Evolutionary conservation across 2,113 vertebrate species (phyloP).

Genomic region (Nycticebus coucang): DNA sequence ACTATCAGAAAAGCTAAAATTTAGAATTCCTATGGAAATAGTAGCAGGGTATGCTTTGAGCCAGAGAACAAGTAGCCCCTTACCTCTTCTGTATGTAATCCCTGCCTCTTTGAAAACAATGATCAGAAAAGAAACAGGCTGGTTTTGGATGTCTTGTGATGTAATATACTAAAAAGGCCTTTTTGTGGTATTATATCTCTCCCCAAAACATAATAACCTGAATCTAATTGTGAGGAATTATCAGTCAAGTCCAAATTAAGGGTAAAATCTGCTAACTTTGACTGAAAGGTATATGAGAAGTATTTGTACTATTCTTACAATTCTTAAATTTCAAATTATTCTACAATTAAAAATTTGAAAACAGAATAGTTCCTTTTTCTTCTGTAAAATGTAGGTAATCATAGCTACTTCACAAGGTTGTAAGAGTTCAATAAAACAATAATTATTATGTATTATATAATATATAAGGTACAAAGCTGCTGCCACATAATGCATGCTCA

Average conservation of each 20-base stretch:
- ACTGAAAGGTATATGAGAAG: neutral
- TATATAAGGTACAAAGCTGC: neutral
- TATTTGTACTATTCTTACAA: constrained; percentile 3
- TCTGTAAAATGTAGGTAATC: constrained; percentile 25
- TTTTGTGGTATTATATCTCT: neutral
- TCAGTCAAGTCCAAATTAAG: neutral
- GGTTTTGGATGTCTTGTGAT: neutral
- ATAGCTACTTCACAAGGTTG: neutral
- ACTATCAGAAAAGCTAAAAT: neutral
- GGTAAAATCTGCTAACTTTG: neutral
- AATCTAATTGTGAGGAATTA: constrained; percentile 5
- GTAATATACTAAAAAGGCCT: neutral
- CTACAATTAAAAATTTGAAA: constrained; percentile 17
- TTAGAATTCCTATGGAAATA: constrained; percentile 42
- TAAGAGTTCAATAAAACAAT: constrained; percentile 33
- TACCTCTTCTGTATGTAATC: neutral
- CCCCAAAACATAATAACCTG: neutral
- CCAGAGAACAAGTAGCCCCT: neutral
- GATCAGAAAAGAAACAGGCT: constrained; percentile 7
- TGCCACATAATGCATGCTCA: constrained; percentile 17
- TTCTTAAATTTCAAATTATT: constrained; percentile 56
- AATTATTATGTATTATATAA: constrained; percentile 6
- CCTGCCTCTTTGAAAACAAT: neutral
- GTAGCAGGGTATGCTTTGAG: neutral
- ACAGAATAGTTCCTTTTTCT: neutral